Base-by-base conservation (phyloP, 2,113 vertebrate genomes). In the Hippocampus comes region DNA sequence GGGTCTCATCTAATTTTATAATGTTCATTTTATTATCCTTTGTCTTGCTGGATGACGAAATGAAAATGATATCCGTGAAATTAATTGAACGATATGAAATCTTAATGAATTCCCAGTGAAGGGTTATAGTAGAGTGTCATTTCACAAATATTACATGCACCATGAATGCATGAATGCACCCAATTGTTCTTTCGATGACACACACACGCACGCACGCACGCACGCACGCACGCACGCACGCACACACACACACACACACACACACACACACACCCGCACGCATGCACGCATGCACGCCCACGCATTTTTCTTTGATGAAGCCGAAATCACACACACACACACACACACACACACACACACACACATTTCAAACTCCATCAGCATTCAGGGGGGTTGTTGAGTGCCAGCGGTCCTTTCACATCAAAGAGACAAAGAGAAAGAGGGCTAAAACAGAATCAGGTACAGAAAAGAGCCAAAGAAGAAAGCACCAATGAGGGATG, bases 341-440 rank as follows among this genome's bases (percentile, higher is more conserved):
- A 25, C 3, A 38, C 3, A 49, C 49, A 59, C 42, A 60, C n/a
- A 51, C 23, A 72, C 18, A 15, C 20, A 14, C 46, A 68, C 64
- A 30, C 30, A 67, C 46, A n/a, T 59, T 27, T 56, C 46, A 72
- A 60, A 78, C 43, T 57, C 63, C 68, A 87, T 88, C 83, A 80
- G 82, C 49, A 90, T 87, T 77, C 84, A 72, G 30, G 23, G 18
- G 78, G 82, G 79, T 66, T 70, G 53, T 60, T 77, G 77, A 70
- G 60, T 84, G 78, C 84, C 76, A 77, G 78, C n/a, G 65, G 72
- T 70, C 65, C 76, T 73, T 63, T 51, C 72, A 83, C 87, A 86
- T 89, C 83, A 87, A 85, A 87, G 75, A 80, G 70, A 77, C 34
- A 63, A 73, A 53, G 73, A 72, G 30, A 70, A 43, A 69, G 67